These are phyloP conservation scores for Drosophila eohydei DNA, from an alignment of 2,888 invertebrate genomes.

Conservation along the genomic window DNA sequence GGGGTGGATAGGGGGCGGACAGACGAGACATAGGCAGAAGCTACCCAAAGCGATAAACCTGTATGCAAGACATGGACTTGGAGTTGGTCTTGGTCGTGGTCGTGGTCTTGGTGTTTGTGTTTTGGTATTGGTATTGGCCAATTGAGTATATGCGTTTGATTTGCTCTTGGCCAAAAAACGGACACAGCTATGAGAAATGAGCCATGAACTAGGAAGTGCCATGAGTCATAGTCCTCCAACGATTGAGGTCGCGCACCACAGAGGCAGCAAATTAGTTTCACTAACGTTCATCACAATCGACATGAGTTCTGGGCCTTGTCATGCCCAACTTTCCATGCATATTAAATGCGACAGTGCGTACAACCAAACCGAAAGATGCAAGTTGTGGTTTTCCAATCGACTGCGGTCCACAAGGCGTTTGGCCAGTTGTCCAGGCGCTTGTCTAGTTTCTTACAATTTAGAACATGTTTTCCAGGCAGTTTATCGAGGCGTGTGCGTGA, in stretches of 20 bases:
- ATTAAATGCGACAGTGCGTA: slow-evolving; percentile 57
- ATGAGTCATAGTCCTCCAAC: slow-evolving; percentile 60
- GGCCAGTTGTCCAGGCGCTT: slow-evolving; percentile 30
- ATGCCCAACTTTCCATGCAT: slow-evolving; percentile 65
- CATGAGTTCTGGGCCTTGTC: slow-evolving; percentile 16
- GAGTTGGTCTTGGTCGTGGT: slow-evolving; percentile 15
- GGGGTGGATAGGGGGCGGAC: not conserved
- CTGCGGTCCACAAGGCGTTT: slow-evolving; percentile 51
- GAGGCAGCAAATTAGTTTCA: slow-evolving; percentile 43
- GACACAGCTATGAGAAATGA: slow-evolving; percentile 4
- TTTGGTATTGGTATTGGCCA: not conserved
- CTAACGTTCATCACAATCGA: slow-evolving; percentile 15
- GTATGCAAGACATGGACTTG: slow-evolving; percentile 58
- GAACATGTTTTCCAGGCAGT: slow-evolving; percentile 60
- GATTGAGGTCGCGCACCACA: slow-evolving; percentile 49
- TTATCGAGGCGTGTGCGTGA: slow-evolving; percentile 7
- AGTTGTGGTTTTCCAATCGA: slow-evolving; percentile 72
- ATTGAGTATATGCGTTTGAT: slow-evolving; percentile 47
- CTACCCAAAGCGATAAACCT: slow-evolving; percentile 69
- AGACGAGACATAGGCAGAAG: slow-evolving; percentile 68
- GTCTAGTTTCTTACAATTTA: slow-evolving; percentile 22
- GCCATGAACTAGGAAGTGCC: slow-evolving; percentile 29
- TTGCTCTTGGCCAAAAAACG: slow-evolving; percentile 51
- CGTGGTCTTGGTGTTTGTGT: slow-evolving; percentile 1
- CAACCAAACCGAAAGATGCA: slow-evolving; percentile 38